phyloP scores from a whole-genome alignment of 2,113 vertebrate genomes.

The Rhizomys pruinosus region DNA sequence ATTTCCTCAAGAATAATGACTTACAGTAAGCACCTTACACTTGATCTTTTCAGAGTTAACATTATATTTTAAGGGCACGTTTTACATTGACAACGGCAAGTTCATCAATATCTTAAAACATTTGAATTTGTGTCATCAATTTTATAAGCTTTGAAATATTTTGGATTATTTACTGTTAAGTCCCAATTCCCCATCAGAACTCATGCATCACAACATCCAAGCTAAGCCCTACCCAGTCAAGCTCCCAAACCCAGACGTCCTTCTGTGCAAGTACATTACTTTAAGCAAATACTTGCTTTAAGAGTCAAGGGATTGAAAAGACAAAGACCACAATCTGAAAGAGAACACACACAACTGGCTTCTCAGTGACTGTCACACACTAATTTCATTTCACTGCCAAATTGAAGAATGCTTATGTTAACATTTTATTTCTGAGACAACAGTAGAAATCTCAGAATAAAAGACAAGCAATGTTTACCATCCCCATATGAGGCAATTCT shows the following conservation, averaged over 20 bases:
- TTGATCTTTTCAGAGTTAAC: not conserved
- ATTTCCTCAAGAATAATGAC: conserved; percentile 25
- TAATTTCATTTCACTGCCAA: conserved; percentile 29
- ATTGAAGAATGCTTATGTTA: not conserved
- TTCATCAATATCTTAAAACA: conserved; percentile 6
- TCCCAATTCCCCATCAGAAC: no score
- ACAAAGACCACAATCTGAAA: not conserved
- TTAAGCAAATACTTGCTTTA: conserved; percentile 16
- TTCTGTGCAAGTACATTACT: no score
- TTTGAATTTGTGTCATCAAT: not conserved
- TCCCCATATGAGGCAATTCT: not conserved
- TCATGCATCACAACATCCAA: no score
- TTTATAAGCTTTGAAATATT: not conserved
- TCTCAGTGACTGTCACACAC: not conserved
- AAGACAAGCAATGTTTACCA: not conserved
- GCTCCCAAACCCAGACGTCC: no score
- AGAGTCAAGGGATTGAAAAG: not conserved
- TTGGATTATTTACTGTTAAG: conserved; percentile 6
- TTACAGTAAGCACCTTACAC: conserved; percentile 24
- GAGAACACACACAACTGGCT: conserved; percentile 21
- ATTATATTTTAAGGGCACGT: conserved; percentile 18
- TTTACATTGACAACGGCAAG: conserved; percentile 40
- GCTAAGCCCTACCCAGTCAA: no score
- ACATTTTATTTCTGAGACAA: conserved; percentile 11
- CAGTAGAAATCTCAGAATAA: conserved; percentile 18